Percentiles rank a stretch among this genome's conserved stretches.
phyloP scores from a whole-genome alignment of 2,888 invertebrate genomes.

The Brassicogethes aeneus region DNA sequence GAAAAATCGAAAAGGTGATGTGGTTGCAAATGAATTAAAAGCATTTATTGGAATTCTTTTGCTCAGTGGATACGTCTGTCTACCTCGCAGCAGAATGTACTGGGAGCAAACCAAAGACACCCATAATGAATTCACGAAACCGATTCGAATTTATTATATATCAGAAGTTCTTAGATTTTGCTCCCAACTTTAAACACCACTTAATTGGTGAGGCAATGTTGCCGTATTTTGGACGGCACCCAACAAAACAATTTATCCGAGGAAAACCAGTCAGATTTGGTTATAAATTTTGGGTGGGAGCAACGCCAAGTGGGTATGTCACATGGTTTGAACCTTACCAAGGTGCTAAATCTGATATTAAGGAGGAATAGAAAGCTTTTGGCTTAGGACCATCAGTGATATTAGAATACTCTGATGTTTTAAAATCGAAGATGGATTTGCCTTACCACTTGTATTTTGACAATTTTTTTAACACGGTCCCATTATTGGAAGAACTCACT shows the following conservation, averaged over 20 bases:
- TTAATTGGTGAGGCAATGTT: constrained; percentile 32
- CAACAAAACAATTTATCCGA: constrained; percentile 26
- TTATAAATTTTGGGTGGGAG: constrained; percentile 26
- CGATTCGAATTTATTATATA: constrained; percentile 25
- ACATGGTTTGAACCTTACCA: constrained; percentile 25
- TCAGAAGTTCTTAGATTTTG: constrained; percentile 19
- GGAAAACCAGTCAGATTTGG: constrained; percentile 25
- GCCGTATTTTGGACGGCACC: constrained; percentile 31
- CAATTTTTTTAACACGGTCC: constrained; percentile 14
- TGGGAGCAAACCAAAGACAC: no score
- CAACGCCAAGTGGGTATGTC: constrained; percentile 21
- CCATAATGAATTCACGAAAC: no score
- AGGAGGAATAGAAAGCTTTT: constrained; percentile 12
- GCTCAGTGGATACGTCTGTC: not conserved
- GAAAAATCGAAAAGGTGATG: not conserved
- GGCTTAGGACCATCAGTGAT: constrained; percentile 16
- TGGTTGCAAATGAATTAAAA: not conserved
- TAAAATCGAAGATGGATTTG: constrained; percentile 2
- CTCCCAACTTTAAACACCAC: constrained; percentile 21
- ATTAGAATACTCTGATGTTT: constrained; percentile 11
- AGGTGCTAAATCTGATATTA: constrained; percentile 15
- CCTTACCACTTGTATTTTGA: constrained; percentile 11
- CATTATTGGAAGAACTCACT: constrained; percentile 8
- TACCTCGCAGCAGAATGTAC: constrained; percentile 12
- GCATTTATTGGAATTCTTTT: not conserved